These are phyloP conservation scores for Ophion ventricosus DNA, from an alignment of 2,888 invertebrate species.

Conservation along the genomic window DNA sequence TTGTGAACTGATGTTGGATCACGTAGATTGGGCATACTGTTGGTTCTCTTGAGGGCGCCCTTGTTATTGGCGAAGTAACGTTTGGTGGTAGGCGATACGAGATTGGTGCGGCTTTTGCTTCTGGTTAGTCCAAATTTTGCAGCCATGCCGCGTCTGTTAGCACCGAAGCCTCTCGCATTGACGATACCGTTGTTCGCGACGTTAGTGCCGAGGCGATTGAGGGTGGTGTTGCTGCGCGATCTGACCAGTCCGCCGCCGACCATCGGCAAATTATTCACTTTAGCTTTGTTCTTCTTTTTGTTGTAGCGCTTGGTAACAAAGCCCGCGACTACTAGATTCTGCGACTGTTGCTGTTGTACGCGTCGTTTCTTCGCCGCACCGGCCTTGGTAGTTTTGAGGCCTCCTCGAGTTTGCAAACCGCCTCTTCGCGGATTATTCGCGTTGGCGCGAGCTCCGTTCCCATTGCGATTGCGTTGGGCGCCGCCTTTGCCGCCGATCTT, in stretches of 20 bases:
- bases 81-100: conserved; percentile 68
- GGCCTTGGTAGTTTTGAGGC: conserved; percentile 45
- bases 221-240: conserved; percentile 74
- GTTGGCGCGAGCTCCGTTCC: conserved; percentile 60
- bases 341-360: conserved; percentile 66
- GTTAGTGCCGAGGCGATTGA: conserved; percentile 70
- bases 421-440: conserved; percentile 49
- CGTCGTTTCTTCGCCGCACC: conserved; percentile 62
- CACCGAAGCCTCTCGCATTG: conserved; percentile 71
- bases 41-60: conserved; percentile 76
- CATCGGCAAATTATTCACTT: conserved; percentile 31
- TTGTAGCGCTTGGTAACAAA: conserved; percentile 77
- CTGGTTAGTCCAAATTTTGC: conserved; percentile 76
- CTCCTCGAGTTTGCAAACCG: conserved; percentile 40
- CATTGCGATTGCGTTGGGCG: conserved; percentile 64
- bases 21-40: conserved; percentile 79
- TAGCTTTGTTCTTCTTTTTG: conserved; percentile 53
- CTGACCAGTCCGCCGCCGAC: conserved; percentile 66
- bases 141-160: conserved; percentile 71
- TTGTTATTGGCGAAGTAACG: conserved; percentile 73
- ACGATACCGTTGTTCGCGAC: conserved; percentile 67
- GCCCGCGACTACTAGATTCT: conserved; percentile 73
- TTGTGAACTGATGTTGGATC: conserved; percentile 81
- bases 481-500: conserved; percentile 69
- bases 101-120: conserved; percentile 78